Conservation (phyloP, 2,113 vertebrate genomes). For the Coptodon rendalli region DNA sequence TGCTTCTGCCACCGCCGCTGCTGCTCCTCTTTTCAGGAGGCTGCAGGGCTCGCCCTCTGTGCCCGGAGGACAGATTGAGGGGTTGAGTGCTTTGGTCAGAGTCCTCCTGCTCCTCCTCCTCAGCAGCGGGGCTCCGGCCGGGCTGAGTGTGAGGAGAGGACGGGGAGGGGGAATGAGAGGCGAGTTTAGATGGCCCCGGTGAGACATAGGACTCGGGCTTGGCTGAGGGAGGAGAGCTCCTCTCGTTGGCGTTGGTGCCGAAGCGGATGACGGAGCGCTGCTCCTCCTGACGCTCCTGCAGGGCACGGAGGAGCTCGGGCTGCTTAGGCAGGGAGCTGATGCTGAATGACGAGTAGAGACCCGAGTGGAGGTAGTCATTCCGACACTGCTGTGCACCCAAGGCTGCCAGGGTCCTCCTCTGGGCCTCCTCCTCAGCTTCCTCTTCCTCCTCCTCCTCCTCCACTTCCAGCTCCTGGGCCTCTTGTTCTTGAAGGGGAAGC, state of each 20-base stretch:
- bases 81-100: conserved; percentile 82
- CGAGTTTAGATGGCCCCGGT: conserved; percentile 73
- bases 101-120: conserved; percentile 65
- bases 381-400: conserved; percentile 78
- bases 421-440: conserved; percentile 76
- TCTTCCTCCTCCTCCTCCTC: conserved; percentile 77
- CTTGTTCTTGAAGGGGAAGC: conserved; percentile 82
- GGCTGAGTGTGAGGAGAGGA: conserved; percentile 74
- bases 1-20: conserved; percentile 29
- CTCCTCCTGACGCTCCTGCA: conserved; percentile 81
- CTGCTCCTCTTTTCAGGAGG: conserved; percentile 38
- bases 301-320: conserved; percentile 78
- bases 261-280: conserved; percentile 92
- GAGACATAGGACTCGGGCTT: conserved; percentile 68
- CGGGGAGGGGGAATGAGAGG: conserved; percentile 54
- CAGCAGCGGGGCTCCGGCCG: conserved; percentile 73
- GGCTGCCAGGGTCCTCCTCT: conserved; percentile 68
- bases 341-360: conserved; percentile 90
- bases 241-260: conserved; percentile 80
- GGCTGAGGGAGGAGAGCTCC: conserved; percentile 73
- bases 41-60: conserved; percentile 80
- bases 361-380: conserved; percentile 87
- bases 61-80: conserved; percentile 90
- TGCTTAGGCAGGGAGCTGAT: conserved; percentile 86
- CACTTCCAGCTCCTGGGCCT: conserved; percentile 70